These are phyloP conservation scores for Eustalomyia histrio DNA, from an alignment of 2,888 invertebrate genomes.

Conservation along the genomic window DNA sequence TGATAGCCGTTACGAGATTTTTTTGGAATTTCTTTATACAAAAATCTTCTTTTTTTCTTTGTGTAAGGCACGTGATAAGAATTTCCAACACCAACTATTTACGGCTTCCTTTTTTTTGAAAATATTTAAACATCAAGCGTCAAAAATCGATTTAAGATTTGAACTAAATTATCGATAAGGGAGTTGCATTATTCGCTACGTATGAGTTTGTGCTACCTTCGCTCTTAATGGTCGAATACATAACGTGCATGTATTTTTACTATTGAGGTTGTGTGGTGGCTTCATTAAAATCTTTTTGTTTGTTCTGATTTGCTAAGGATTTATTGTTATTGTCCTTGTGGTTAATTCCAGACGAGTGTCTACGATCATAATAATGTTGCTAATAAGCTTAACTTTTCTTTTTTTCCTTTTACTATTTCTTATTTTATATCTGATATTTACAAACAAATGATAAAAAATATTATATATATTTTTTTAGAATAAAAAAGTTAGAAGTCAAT, in stretches of 20 bases:
- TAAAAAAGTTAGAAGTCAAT: neutral
- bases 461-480: neutral
- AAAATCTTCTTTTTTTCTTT: slow-evolving; percentile 25
- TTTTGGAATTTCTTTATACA: neutral
- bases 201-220: slow-evolving; percentile 35
- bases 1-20: slow-evolving; percentile 42
- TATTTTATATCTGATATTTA: slow-evolving; percentile 19
- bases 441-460: slow-evolving; percentile 18
- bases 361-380: slow-evolving; percentile 60
- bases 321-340: slow-evolving; percentile 54
- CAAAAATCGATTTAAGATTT: slow-evolving; percentile 59
- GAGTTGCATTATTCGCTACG: slow-evolving; percentile 57
- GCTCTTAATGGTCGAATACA: neutral
- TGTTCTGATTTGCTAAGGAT: slow-evolving; percentile 61
- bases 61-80: slow-evolving; percentile 55
- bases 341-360: slow-evolving; percentile 45
- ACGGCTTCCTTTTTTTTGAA: slow-evolving; percentile 2
- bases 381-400: slow-evolving; percentile 63
- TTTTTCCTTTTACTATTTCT: slow-evolving; percentile 41
- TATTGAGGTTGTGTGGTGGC: neutral
- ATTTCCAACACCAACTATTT: slow-evolving; percentile 42
- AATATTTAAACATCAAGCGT: slow-evolving; percentile 48
- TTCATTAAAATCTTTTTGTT: slow-evolving; percentile 58
- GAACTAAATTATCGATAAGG: slow-evolving; percentile 56
- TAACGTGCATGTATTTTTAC: neutral